Conservation (phyloP, 2,113 vertebrate species). For the Sisor rabdophorus region DNA sequence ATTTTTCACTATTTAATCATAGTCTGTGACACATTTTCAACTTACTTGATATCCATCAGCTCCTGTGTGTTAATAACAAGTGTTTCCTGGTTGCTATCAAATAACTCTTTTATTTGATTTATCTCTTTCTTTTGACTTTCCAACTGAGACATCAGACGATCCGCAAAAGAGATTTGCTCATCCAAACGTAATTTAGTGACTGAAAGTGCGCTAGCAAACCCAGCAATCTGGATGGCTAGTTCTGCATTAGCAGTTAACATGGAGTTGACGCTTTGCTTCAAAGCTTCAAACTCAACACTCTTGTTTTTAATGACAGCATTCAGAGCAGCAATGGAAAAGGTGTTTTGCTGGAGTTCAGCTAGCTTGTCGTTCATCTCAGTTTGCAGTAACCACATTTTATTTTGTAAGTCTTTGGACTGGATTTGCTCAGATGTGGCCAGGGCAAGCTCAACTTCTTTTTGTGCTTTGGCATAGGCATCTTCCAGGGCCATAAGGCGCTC, state of each 20-base stretch:
- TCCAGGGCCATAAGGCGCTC: conserved; percentile 49
- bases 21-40: not conserved
- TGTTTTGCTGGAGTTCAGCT: conserved; percentile 45
- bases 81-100: conserved; percentile 27
- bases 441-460: conserved; percentile 43
- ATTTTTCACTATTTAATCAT: not conserved
- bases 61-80: conserved; percentile 38
- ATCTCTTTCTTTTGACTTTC: conserved; percentile 44
- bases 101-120: conserved; percentile 35
- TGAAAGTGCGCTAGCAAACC: conserved; percentile 33
- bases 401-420: conserved; percentile 43
- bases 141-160: conserved; percentile 34
- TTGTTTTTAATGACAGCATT: conserved; percentile 45
- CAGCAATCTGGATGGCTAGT: conserved; percentile 38
- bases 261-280: conserved; percentile 43
- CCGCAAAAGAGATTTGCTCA: conserved; percentile 32
- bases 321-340: conserved; percentile 39
- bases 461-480: conserved; percentile 42
- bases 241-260: conserved; percentile 45
- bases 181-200: conserved; percentile 38
- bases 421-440: conserved; percentile 47
- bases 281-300: conserved; percentile 42
- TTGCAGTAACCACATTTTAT: conserved; percentile 47
- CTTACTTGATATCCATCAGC: conserved; percentile 47
- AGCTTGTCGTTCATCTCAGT: conserved; percentile 47